Evolutionary conservation across 2,888 invertebrate species (phyloP).

Genomic region (Blera fallax): DNA sequence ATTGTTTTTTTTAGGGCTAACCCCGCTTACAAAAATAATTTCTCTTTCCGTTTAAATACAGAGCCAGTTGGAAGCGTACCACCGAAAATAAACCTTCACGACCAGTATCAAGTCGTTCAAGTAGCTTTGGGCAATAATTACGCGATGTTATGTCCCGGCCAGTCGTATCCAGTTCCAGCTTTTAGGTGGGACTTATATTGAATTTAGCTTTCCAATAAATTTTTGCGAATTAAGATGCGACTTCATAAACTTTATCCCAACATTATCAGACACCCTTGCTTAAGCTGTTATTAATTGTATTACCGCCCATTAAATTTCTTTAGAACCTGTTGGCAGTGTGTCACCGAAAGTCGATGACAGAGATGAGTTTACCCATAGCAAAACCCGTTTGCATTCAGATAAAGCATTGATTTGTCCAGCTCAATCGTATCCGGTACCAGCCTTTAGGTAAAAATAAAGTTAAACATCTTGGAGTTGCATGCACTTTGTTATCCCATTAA

Average conservation of each 20-base stretch:
- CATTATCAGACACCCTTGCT: slow-evolving; percentile 58
- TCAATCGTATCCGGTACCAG: slow-evolving; percentile 81
- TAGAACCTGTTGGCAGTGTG: slow-evolving; percentile 83
- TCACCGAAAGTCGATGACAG: slow-evolving; percentile 87
- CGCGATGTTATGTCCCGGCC: slow-evolving; percentile 88
- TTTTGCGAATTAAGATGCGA: background rate
- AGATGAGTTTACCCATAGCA: slow-evolving; percentile 83
- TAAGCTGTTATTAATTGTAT: background rate
- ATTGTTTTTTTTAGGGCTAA: slow-evolving; percentile 7
- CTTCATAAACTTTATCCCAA: slow-evolving; percentile 63
- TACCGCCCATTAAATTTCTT: slow-evolving; percentile 37
- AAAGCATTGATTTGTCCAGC: slow-evolving; percentile 88
- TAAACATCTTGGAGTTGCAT: background rate
- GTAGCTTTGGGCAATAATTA: slow-evolving; percentile 82
- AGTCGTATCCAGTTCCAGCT: slow-evolving; percentile 88
- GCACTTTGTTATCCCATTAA: slow-evolving; percentile 78
- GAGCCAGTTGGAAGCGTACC: slow-evolving; percentile 83
- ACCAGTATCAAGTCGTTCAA: slow-evolving; percentile 81
- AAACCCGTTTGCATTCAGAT: slow-evolving; percentile 76
- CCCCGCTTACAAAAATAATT: background rate
- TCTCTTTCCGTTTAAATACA: slow-evolving; percentile 74
- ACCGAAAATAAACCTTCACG: slow-evolving; percentile 85
- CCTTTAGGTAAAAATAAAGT: slow-evolving; percentile 78
- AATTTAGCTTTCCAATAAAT: background rate
- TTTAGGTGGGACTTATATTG: slow-evolving; percentile 83